Evolutionary conservation across 2,888 invertebrate species (phyloP).

Genomic region (Steromphala cineraria): DNA sequence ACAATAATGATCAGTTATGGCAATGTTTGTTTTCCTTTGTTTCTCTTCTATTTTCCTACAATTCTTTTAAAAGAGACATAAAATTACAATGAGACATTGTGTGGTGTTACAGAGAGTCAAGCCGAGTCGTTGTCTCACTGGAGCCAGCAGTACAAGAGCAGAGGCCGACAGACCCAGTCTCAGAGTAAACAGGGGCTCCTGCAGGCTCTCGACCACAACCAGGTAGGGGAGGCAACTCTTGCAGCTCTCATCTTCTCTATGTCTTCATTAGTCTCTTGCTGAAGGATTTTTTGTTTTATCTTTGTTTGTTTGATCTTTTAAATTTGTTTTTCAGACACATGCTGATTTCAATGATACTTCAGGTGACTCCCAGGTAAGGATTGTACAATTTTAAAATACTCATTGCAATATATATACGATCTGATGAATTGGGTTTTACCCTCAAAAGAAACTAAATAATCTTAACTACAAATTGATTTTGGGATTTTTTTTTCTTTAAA

Average conservation of each 20-base stretch:
- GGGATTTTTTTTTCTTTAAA: no score
- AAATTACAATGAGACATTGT: no score
- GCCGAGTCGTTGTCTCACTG: neutral
- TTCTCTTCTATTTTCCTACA: no score
- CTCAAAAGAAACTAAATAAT: no score
- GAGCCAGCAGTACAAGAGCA: neutral
- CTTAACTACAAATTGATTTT: no score
- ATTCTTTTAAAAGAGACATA: no score
- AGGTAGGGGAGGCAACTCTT: constrained; percentile 35
- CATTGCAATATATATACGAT: no score
- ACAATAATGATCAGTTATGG: no score
- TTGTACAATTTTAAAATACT: no score
- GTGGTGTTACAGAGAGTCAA: neutral
- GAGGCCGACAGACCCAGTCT: neutral
- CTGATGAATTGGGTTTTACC: no score
- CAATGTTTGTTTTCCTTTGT: no score
- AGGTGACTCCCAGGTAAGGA: neutral
- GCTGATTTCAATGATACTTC: neutral
- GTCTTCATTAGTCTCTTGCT: neutral
- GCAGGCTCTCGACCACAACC: constrained; percentile 48
- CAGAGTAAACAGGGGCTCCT: constrained; percentile 39
- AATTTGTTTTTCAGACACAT: neutral
- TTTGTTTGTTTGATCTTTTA: neutral
- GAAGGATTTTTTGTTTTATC: no score
- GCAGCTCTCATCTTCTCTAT: neutral